Evolutionary conservation across 1,140 invertebrate genomes (phyloP).

Genomic region (Amphibalanus amphitrite): DNA sequence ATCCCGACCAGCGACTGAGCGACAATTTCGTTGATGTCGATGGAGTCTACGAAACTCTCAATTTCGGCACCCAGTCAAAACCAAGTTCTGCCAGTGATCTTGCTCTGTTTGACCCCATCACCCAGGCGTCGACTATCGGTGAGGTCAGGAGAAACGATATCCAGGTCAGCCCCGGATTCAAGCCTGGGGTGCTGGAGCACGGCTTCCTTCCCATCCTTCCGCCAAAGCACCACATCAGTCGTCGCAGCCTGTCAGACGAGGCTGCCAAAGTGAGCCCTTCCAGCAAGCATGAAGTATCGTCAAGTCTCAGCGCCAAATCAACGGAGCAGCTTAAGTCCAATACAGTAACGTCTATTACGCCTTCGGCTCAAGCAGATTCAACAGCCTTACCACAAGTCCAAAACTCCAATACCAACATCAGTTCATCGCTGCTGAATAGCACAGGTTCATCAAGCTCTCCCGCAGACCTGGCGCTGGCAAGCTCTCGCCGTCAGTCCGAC

Average conservation of each 20-base stretch:
- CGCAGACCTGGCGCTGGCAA: background rate
- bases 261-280: too few relatives aligned
- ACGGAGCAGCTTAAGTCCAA: too few relatives aligned
- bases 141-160: background rate
- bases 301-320: too few relatives aligned
- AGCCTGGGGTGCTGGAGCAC: background rate
- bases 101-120: background rate
- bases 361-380: too few relatives aligned
- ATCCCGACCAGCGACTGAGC: background rate
- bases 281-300: too few relatives aligned
- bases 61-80: background rate
- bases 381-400: too few relatives aligned
- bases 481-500: background rate
- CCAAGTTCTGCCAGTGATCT: background rate
- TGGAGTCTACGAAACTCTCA: background rate
- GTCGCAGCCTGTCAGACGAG: background rate
- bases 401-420: too few relatives aligned
- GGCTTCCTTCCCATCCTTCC: background rate
- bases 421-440: too few relatives aligned
- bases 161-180: background rate
- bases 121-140: background rate
- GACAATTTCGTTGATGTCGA: background rate
- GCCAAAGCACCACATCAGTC: background rate
- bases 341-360: too few relatives aligned
- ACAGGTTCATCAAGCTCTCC: too few relatives aligned